A percentile compares a stretch with the other conserved stretches of the same genome.
These are phyloP conservation scores for Macrobrachium rosenbergii DNA, from an alignment of 1,140 invertebrate species.

Conservation along the genomic window DNA sequence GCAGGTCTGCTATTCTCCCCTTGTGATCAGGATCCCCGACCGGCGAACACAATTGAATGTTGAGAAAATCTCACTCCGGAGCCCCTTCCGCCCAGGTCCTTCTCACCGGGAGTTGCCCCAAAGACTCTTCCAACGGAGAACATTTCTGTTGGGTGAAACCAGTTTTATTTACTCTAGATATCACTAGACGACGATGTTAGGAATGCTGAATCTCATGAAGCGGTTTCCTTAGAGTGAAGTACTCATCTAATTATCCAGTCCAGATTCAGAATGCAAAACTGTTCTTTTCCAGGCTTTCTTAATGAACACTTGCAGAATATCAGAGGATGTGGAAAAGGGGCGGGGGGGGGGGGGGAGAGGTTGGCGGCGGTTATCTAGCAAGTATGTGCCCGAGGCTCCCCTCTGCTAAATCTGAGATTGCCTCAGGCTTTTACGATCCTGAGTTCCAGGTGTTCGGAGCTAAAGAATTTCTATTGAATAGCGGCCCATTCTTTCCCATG, in stretches of 20 bases:
- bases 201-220: no score
- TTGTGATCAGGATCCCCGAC: slow-evolving; percentile 39
- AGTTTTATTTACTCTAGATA: no score
- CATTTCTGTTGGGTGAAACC: no score
- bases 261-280: no score
- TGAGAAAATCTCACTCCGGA: slow-evolving; percentile 53
- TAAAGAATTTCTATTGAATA: slow-evolving; percentile 63
- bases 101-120: slow-evolving; percentile 40
- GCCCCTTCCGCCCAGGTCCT: slow-evolving; percentile 31
- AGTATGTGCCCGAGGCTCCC: slow-evolving; percentile 50
- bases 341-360: neutral
- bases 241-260: no score
- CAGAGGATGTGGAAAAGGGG: neutral
- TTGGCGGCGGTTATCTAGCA: slow-evolving; percentile 57
- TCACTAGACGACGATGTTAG: no score
- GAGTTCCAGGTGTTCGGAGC: slow-evolving; percentile 61
- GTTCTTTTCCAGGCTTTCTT: neutral
- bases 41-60: slow-evolving; percentile 50
- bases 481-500: slow-evolving; percentile 62
- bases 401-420: slow-evolving; percentile 60
- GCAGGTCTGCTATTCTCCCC: neutral
- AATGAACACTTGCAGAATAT: neutral
- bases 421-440: slow-evolving; percentile 55
- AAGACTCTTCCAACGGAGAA: no score
- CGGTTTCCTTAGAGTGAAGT: no score